These are phyloP conservation scores for Exephanes ischioxanthus DNA, from an alignment of 2,888 invertebrate species.

Conservation along the genomic window DNA sequence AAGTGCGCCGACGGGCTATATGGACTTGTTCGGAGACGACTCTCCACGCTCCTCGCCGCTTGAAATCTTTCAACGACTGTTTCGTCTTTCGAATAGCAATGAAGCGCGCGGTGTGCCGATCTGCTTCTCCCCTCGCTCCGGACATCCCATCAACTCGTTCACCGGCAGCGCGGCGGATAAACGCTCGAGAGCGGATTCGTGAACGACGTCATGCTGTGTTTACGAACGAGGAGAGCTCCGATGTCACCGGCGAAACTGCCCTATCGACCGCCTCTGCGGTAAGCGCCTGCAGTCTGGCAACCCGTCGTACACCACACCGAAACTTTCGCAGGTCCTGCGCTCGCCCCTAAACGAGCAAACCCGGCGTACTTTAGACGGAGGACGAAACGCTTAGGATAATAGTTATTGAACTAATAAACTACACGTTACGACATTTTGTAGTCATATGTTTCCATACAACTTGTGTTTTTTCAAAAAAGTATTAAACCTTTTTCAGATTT, in stretches of 20 bases:
- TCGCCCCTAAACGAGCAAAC: conserved; percentile 44
- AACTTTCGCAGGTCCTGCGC: conserved; percentile 55
- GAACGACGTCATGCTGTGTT: conserved; percentile 30
- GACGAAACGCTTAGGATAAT: neutral
- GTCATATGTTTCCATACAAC: neutral
- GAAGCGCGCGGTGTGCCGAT: conserved; percentile 10
- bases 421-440: neutral
- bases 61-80: conserved; percentile 47
- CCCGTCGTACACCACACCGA: conserved; percentile 67
- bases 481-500: neutral
- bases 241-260: neutral
- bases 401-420: neutral
- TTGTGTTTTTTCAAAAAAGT: neutral
- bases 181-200: conserved; percentile 12
- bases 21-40: conserved; percentile 30
- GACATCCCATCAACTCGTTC: conserved; percentile 10
- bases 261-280: conserved; percentile 30
- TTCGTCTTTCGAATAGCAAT: conserved; percentile 52
- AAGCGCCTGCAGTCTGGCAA: conserved; percentile 64
- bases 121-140: neutral
- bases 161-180: conserved; percentile 9
- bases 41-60: conserved; percentile 16
- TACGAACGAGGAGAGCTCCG: neutral
- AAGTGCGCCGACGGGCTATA: conserved; percentile 45
- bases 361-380: conserved; percentile 8